phyloP scores from a whole-genome alignment of 1,140 invertebrate genomes.

The Hestina assimilis region DNA sequence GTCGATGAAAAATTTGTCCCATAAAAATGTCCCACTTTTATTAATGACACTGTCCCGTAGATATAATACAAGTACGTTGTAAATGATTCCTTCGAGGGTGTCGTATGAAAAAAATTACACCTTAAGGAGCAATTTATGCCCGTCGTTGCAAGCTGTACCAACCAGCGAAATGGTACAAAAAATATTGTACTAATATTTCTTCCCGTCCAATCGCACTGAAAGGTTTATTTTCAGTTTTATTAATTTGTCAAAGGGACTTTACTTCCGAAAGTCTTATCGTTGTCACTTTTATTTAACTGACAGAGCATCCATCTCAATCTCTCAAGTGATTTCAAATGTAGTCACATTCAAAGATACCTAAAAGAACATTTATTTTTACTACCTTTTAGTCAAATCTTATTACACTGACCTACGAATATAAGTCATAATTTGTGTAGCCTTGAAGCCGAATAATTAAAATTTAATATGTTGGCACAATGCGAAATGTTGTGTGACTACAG shows the following conservation, averaged over 20 bases:
- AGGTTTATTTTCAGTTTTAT: conserved; percentile 9
- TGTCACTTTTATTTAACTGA: too few relatives aligned
- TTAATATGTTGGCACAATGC: too few relatives aligned
- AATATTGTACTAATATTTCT: conserved; percentile 17
- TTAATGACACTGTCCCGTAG: conserved; percentile 39
- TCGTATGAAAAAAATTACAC: conserved; percentile 41
- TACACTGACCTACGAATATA: too few relatives aligned
- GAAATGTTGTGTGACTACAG: too few relatives aligned
- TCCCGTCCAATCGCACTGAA: conserved; percentile 8
- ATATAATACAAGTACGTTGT: conserved; percentile 51
- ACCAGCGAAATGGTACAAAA: background rate
- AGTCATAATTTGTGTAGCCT: too few relatives aligned
- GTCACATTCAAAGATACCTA: too few relatives aligned
- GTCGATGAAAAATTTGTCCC: conserved; percentile 38
- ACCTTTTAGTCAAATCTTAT: too few relatives aligned
- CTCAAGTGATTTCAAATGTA: too few relatives aligned
- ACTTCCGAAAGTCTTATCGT: too few relatives aligned
- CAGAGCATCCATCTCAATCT: too few relatives aligned
- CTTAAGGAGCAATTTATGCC: conserved; percentile 36
- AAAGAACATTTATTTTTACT: too few relatives aligned
- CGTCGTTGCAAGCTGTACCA: conserved; percentile 33
- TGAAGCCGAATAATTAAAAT: too few relatives aligned
- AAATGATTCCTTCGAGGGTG: conserved; percentile 43
- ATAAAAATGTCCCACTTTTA: conserved; percentile 38
- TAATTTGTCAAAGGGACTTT: background rate